These are phyloP conservation scores for Mionectes macconnelli DNA, from an alignment of 2,113 vertebrate species.

Conservation along the genomic window DNA sequence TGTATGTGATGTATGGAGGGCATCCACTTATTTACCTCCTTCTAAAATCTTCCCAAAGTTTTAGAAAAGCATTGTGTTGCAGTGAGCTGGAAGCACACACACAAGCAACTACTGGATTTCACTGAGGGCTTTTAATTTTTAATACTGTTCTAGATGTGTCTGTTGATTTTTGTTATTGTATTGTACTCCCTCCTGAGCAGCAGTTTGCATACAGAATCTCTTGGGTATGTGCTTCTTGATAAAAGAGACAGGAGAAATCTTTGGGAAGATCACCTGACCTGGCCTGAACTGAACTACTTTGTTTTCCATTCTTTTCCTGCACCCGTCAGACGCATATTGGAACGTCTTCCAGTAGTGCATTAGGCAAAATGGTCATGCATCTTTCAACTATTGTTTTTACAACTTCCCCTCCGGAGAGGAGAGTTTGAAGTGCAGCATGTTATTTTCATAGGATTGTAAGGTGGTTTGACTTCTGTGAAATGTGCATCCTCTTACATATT, in stretches of 20 bases:
- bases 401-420: not conserved
- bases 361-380: not conserved
- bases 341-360: slow-evolving; percentile 8
- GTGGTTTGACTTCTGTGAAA: not conserved
- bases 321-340: not conserved
- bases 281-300: not conserved
- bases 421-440: not conserved
- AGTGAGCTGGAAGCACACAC: not conserved
- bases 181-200: not conserved
- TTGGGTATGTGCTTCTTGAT: not conserved
- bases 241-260: not conserved
- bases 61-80: not conserved
- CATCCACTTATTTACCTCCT: not conserved
- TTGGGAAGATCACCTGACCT: not conserved
- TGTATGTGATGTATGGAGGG: not conserved
- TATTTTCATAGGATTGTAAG: slow-evolving; percentile 1
- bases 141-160: not conserved
- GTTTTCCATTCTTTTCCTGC: not conserved
- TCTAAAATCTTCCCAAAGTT: not conserved
- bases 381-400: slow-evolving; percentile 38
- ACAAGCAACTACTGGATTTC: not conserved
- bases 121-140: slow-evolving; percentile 1
- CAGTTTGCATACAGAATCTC: not conserved
- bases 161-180: not conserved
- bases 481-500: not conserved